Percentiles rank a stretch among this genome's conserved stretches.
phyloP scores from a whole-genome alignment of 2,888 invertebrate species.

The Chironomus tentans region DNA sequence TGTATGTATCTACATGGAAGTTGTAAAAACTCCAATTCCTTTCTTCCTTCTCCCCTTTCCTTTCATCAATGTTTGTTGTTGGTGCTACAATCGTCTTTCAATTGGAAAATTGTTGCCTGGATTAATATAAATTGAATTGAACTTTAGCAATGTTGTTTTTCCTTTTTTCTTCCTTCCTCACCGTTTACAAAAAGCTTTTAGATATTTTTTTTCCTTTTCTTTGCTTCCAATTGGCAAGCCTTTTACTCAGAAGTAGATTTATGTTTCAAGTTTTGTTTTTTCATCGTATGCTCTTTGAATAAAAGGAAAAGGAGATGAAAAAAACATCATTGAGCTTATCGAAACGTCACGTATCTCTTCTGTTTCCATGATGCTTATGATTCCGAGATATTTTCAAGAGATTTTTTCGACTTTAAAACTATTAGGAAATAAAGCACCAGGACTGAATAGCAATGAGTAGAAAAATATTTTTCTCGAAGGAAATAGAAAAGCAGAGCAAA shows the following conservation, averaged over 20 bases:
- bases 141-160: background rate
- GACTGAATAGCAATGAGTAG: background rate
- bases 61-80: background rate
- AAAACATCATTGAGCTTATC: background rate
- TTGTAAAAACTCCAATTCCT: too few relatives aligned
- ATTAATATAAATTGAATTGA: constrained; percentile 17
- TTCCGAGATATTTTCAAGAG: background rate
- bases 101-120: constrained; percentile 1
- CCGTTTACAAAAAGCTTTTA: background rate
- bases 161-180: background rate
- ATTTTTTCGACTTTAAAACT: background rate
- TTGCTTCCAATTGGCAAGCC: background rate
- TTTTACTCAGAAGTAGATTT: too few relatives aligned
- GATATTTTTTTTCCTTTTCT: background rate
- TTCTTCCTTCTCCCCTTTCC: too few relatives aligned
- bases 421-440: background rate
- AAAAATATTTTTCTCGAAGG: too few relatives aligned
- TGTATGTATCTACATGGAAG: too few relatives aligned
- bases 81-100: background rate
- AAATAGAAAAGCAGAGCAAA: too few relatives aligned
- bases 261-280: too few relatives aligned
- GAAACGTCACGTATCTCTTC: background rate
- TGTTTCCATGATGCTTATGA: background rate
- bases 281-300: too few relatives aligned
- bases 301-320: too few relatives aligned